These are phyloP conservation scores for Sebastolobus alascanus DNA, from an alignment of 2,797 vertebrate species.

Conservation along the genomic window DNA sequence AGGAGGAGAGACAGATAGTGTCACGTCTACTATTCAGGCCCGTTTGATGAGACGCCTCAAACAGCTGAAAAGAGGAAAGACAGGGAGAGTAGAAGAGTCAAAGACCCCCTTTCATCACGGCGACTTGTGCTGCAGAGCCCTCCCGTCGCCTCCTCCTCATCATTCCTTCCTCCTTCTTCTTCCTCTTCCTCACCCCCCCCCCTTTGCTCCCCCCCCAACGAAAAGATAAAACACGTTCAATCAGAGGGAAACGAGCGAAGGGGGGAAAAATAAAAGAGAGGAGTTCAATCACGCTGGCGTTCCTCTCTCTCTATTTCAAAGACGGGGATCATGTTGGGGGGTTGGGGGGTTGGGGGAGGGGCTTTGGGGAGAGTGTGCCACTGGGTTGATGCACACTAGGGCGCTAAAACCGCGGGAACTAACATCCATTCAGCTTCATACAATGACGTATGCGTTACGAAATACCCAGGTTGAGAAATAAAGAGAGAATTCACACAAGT, in stretches of 20 bases:
- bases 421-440: conserved; percentile 27
- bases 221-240: conserved; percentile 80
- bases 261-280: conserved; percentile 60
- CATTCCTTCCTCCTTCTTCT: conserved; percentile 1
- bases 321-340: conserved; percentile 47
- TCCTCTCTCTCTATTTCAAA: conserved; percentile 69
- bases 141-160: conserved; percentile 35
- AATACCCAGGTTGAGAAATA: background rate
- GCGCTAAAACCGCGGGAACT: conserved; percentile 14
- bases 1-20: conserved; percentile 66
- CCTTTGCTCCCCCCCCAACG: background rate
- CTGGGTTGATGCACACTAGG: conserved; percentile 32
- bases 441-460: background rate
- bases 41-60: conserved; percentile 75
- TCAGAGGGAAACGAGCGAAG: conserved; percentile 63
- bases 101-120: conserved; percentile 75
- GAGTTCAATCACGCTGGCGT: conserved; percentile 70
- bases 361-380: conserved; percentile 27
- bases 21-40: conserved; percentile 75
- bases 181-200: conserved; percentile 21
- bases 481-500: conserved; percentile 6
- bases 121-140: conserved; percentile 58
- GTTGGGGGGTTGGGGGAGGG: background rate
- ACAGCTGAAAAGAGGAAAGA: conserved; percentile 69
- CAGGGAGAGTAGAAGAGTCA: conserved; percentile 63